Evolutionary conservation across 2,797 vertebrate genomes (phyloP).

Genomic region (Diceros bicornis): DNA sequence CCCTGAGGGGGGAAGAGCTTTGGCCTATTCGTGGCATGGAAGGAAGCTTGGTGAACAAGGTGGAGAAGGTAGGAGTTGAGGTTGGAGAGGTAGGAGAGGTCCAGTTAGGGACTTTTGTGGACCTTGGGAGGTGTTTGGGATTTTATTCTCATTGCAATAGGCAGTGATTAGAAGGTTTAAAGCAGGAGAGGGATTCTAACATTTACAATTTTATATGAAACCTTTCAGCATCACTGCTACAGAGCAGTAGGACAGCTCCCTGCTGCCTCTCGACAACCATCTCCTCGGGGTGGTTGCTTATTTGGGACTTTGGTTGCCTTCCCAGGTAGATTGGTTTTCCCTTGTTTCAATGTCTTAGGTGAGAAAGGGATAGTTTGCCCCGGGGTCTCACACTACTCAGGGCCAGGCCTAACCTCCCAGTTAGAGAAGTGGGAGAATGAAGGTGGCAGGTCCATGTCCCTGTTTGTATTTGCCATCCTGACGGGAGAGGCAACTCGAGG

Average conservation of each 20-base stretch:
- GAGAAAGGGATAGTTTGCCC: neutral
- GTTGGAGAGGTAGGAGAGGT: neutral
- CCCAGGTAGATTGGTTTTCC: neutral
- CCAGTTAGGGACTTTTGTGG: too few species aligned
- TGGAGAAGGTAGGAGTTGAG: neutral
- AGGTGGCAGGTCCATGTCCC: too few species aligned
- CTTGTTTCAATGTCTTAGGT: neutral
- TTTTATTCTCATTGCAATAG: constrained; percentile 1
- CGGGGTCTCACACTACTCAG: neutral
- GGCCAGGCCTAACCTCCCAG: neutral
- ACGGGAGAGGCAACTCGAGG: neutral
- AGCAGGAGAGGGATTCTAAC: neutral
- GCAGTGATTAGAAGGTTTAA: neutral
- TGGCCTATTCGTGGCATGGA: neutral
- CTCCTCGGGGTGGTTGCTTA: neutral
- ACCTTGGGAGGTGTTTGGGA: neutral
- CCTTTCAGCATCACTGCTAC: neutral
- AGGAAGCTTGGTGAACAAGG: neutral
- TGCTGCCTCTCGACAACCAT: neutral
- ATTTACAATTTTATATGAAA: neutral
- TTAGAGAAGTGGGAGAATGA: neutral
- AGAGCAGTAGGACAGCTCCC: neutral
- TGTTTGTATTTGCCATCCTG: neutral
- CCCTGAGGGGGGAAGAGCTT: neutral
- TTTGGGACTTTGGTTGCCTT: neutral